These are phyloP conservation scores for Anneissia japonica DNA, from an alignment of 35 echinoderm and acorn worm genomes.

Conservation along the genomic window DNA sequence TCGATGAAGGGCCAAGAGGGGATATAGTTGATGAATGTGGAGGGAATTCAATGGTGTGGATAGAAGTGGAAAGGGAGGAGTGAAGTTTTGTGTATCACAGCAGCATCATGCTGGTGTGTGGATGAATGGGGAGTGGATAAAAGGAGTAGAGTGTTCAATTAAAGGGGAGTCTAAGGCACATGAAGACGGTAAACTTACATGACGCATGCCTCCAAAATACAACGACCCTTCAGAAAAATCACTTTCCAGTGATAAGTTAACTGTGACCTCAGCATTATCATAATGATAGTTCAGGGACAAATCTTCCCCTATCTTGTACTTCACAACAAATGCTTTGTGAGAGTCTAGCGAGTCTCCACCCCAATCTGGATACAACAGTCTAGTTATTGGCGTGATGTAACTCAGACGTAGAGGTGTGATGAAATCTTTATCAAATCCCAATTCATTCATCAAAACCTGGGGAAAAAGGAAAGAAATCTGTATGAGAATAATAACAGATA, in stretches of 20 bases:
- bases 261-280: slow-evolving; percentile 93
- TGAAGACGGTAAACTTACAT: slow-evolving; percentile 19
- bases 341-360: slow-evolving; percentile 80
- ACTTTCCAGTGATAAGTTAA: slow-evolving; percentile 86
- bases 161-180: too few relatives aligned
- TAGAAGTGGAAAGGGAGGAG: too few relatives aligned
- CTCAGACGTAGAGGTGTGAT: slow-evolving; percentile 53
- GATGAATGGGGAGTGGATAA: not conserved
- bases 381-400: slow-evolving; percentile 61
- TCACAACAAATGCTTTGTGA: slow-evolving; percentile 91
- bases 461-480: not conserved
- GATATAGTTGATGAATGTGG: too few relatives aligned
- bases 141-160: not conserved
- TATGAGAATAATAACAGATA: not conserved
- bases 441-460: slow-evolving; percentile 84
- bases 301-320: slow-evolving; percentile 93
- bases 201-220: slow-evolving; percentile 94
- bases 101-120: too few relatives aligned
- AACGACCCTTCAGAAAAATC: slow-evolving; percentile 77
- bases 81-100: too few relatives aligned
- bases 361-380: slow-evolving; percentile 67
- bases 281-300: slow-evolving; percentile 85
- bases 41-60: too few relatives aligned
- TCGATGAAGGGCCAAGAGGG: too few relatives aligned
- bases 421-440: slow-evolving; percentile 79